Percentiles rank a stretch among this genome's conserved stretches.
phyloP scores from a whole-genome alignment of 2,888 invertebrate genomes.

The Tipula vernalis region DNA sequence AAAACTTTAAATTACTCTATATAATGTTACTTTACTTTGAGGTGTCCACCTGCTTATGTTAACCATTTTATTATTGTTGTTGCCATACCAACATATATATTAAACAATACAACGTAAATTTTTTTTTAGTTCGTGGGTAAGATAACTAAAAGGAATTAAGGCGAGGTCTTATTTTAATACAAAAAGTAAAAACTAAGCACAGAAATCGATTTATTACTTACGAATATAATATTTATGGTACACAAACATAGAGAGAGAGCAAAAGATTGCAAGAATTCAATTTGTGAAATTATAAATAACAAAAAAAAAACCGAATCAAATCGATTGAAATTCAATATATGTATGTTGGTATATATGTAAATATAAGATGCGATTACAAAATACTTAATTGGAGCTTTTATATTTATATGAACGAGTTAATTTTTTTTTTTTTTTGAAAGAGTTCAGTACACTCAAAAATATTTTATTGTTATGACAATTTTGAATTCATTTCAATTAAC shows the following conservation, averaged over 20 bases:
- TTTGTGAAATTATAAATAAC: background rate
- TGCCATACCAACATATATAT: background rate
- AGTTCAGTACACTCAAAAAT: background rate
- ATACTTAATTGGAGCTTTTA: background rate
- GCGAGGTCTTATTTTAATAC: background rate
- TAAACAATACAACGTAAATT: background rate
- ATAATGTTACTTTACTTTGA: background rate
- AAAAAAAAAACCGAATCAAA: background rate
- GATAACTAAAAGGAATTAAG: background rate
- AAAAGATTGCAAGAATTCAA: background rate
- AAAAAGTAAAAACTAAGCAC: background rate
- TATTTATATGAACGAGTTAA: background rate
- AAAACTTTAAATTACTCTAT: background rate
- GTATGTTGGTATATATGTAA: background rate
- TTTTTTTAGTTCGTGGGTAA: background rate
- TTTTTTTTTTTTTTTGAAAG: too few species aligned
- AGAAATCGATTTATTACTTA: background rate
- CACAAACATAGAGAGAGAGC: background rate
- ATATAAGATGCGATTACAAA: background rate
- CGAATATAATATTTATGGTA: background rate
- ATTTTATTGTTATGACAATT: background rate
- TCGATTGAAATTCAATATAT: background rate
- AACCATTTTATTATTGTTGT: background rate
- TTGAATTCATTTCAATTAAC: background rate
- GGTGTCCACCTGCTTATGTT: conserved; percentile 4